These are phyloP conservation scores for Holothuria scabra DNA, from an alignment of 53 echinoderm and acorn worm species.

Conservation along the genomic window DNA sequence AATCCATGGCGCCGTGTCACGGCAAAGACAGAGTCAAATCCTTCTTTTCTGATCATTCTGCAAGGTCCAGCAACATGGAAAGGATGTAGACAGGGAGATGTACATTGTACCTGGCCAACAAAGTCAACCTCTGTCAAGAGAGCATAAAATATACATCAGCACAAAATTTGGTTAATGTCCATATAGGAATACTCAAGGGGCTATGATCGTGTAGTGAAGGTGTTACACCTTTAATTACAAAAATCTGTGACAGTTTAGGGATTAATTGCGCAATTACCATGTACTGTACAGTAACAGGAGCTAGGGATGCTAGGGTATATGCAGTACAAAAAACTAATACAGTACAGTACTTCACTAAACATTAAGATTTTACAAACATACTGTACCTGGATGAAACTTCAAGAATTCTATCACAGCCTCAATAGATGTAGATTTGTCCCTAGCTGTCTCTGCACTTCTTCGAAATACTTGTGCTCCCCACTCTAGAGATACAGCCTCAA, in stretches of 20 bases:
- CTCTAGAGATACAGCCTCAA: slow-evolving; percentile 69
- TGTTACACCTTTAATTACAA: too few species aligned
- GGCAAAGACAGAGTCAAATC: slow-evolving; percentile 92
- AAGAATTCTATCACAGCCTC: slow-evolving; percentile 82
- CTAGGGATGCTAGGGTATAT: too few species aligned
- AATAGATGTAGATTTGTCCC: slow-evolving; percentile 74
- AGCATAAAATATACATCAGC: too few species aligned
- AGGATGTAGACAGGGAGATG: slow-evolving; percentile 93
- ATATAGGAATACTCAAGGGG: too few species aligned
- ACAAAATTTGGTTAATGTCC: too few species aligned
- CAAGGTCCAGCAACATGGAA: slow-evolving; percentile 80
- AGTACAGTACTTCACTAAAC: too few species aligned
- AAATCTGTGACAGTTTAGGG: too few species aligned
- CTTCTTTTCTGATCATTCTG: slow-evolving; percentile 77
- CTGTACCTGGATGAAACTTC: slow-evolving; percentile 77
- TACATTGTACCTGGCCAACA: slow-evolving; percentile 84
- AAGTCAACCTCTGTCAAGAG: slow-evolving; percentile 67
- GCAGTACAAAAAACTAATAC: too few species aligned
- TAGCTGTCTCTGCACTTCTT: slow-evolving; percentile 67
- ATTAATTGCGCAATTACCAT: too few species aligned
- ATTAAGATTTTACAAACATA: too few species aligned
- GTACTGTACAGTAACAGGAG: too few species aligned
- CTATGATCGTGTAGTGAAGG: too few species aligned
- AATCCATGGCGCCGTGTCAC: slow-evolving; percentile 85
- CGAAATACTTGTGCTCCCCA: slow-evolving; percentile 88